phyloP scores from a whole-genome alignment of 1,140 invertebrate genomes.

The Lucilia sericata region DNA sequence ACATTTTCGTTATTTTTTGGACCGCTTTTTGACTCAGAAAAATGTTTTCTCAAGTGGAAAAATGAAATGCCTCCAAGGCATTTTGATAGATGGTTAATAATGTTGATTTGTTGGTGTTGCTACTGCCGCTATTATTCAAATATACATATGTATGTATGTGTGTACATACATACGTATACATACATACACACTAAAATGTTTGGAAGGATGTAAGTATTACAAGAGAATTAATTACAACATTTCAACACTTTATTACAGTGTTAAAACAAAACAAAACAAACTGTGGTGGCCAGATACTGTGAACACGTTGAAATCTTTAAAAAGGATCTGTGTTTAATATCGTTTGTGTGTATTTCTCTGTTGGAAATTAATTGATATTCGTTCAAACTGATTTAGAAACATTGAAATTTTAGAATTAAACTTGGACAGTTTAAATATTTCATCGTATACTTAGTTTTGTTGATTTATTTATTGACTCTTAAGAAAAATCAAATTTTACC shows the following conservation, averaged over 20 bases:
- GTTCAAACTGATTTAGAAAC: background rate
- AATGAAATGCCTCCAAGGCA: slow-evolving; percentile 51
- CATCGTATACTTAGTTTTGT: too few relatives aligned
- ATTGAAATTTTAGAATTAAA: background rate
- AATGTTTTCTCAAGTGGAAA: slow-evolving; percentile 61
- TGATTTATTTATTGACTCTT: too few relatives aligned
- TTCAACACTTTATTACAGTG: slow-evolving; percentile 61
- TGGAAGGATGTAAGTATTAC: slow-evolving; percentile 50
- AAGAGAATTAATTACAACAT: slow-evolving; percentile 67
- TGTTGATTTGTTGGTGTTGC: background rate
- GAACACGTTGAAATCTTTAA: background rate
- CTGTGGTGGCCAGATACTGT: background rate
- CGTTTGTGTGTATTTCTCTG: too few relatives aligned
- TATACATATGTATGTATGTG: too few relatives aligned
- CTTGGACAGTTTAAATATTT: background rate
- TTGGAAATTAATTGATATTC: slow-evolving; percentile 42
- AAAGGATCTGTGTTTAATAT: background rate
- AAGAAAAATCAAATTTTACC: slow-evolving; percentile 22
- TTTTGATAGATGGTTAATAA: slow-evolving; percentile 61
- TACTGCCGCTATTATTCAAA: background rate
- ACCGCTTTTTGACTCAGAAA: background rate
- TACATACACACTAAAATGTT: background rate
- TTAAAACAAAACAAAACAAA: background rate
- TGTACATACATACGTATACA: too few relatives aligned
- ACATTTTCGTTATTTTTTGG: background rate